Percentiles rank a stretch among this genome's conserved stretches.
These are phyloP conservation scores for Ammodytes dubius DNA, from an alignment of 2,113 vertebrate genomes.

Conservation along the genomic window DNA sequence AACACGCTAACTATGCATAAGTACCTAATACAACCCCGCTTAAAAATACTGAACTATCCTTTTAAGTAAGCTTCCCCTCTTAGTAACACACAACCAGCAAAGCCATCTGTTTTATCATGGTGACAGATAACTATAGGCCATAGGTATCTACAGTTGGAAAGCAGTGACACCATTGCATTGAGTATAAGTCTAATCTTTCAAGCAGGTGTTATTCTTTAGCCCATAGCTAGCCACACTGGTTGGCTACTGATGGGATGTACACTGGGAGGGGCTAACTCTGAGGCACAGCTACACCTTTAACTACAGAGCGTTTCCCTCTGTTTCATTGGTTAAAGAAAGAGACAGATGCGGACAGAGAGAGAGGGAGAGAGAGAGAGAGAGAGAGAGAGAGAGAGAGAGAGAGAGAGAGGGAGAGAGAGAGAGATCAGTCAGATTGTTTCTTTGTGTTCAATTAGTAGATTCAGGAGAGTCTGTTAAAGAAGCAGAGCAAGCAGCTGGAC, in stretches of 20 bases:
- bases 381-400: background rate
- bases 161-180: background rate
- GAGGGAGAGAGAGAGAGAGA: slow-evolving; percentile 47
- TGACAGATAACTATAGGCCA: background rate
- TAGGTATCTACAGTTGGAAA: background rate
- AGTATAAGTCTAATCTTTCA: background rate
- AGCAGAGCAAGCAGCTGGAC: slow-evolving; percentile 67
- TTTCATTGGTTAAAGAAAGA: slow-evolving; percentile 27
- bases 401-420: slow-evolving; percentile 54
- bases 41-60: too few species aligned
- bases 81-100: background rate
- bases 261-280: background rate
- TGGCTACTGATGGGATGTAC: background rate
- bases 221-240: background rate
- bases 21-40: too few species aligned
- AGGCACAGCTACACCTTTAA: slow-evolving; percentile 22
- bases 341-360: slow-evolving; percentile 59
- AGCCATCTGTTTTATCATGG: background rate
- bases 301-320: background rate
- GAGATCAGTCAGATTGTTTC: slow-evolving; percentile 66
- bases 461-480: slow-evolving; percentile 71
- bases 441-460: slow-evolving; percentile 76
- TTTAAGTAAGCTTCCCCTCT: background rate
- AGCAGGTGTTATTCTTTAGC: background rate
- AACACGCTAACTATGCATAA: too few species aligned